Evolutionary conservation across 1,140 invertebrate species (phyloP), one percentile per base, ranked within the genome.

Genomic region (Caenorhabditis brenneri): DNA sequence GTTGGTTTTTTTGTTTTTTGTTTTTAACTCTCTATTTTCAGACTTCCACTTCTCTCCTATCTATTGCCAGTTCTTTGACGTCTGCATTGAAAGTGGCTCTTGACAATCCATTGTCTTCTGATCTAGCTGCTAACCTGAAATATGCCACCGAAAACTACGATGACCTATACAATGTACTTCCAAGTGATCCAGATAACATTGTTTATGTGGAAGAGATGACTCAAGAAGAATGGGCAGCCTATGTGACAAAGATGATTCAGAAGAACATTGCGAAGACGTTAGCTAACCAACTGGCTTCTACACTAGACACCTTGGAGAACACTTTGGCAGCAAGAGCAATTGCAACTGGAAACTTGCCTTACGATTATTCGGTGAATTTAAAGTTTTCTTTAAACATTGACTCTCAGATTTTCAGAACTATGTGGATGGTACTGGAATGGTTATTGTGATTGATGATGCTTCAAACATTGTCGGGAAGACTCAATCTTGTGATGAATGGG

Each of bases 151-250:
- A 60, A 1, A 85, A 85, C 42, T 85, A 85, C 39, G 49, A 85
- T 60, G 27, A 31, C 15, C 5, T 85, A 2, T 85, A 60, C 48
- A 85, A 85, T 58, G 79, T 81, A 10, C 65, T 85, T 1, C 84
- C 84, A 27, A 55, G 48, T 49, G 84, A 85, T 39, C 33, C 84
- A 39, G 79, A 55, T 10, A 80, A 85, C 19, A 85, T 85, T 78
- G 48, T 51, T 16, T 85, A 85, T 39, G 80, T 85, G 60, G 84
- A 85, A n/a, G 84, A 85, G 31, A 84, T 84, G 33, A 85, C 84
- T 6, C 36, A 81, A 55, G 80, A 79, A 22, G 79, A 85, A 60
- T 85, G 84, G 84, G 84, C 84, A 0, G 31, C 53, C n/a, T 53
- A 81, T 27, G 84, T 80, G 24, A 85, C 79, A 7, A 55, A 48